Evolutionary conservation across 2,797 vertebrate species (phyloP), one percentile per base, ranked within the genome.

Genomic region (Capromys pilorides): DNA sequence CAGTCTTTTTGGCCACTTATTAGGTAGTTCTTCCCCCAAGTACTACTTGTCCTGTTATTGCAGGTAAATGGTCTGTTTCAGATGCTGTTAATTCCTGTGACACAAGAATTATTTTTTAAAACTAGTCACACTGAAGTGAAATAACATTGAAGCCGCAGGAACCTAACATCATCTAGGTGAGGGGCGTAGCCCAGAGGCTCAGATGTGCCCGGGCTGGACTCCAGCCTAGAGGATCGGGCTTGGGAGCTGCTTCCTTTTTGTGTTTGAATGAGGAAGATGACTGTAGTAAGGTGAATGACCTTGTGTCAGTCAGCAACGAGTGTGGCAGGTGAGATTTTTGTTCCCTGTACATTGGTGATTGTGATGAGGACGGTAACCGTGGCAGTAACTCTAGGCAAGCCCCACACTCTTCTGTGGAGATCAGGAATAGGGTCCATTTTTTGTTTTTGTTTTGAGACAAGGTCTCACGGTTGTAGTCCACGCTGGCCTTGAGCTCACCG

Each of bases 41-140:
- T 1, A 11, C 16, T 83, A 54, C 86, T 54, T 87, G 8, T 45
- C 45, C 4, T 33, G 33, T 85, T 51, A 13, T 31, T 66, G 21
- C 54, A 80, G 36, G 45, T 79, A 61, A 9, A 82, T 33, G 36
- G 24, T 81, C 51, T 69, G 2, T 79, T 77, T 84, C 36, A 88
- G 62, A 45, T 86, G 11, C n/a, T 39, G 19, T 91, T 91, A 77
- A 73, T 84, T 83, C 64, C 31, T 86, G 31, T 62, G 62, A 5
- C 45, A 1, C 36, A 61, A 57, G 41, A 92, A 90, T 78, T 91
- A 66, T 79, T 91, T 80, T 79, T 69, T 19, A 28, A 88, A 95
- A 84, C 88, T 31, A 95, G 73, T 13, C 54, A 67, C 6, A 33
- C 22, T 89, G 18, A 88, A 19, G 41, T 67, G 36, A 75, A 81